Conservation (phyloP, 2,113 vertebrate genomes). For the Gila orcuttii region DNA sequence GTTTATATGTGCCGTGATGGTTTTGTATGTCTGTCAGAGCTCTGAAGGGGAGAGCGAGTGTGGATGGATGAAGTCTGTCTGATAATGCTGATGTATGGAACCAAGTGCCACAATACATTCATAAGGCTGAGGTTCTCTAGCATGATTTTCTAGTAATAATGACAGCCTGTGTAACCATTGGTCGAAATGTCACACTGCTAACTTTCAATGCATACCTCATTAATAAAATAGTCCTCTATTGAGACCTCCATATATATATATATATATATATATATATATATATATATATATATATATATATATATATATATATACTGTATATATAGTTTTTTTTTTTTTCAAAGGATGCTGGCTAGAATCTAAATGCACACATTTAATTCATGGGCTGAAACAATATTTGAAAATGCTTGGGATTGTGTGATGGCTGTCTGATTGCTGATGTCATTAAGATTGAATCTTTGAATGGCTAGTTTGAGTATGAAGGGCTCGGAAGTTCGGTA, state of each 20-base stretch:
- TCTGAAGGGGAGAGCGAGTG: background rate
- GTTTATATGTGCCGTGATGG: background rate
- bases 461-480: background rate
- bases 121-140: background rate
- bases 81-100: constrained; percentile 10
- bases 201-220: background rate
- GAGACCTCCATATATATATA: background rate
- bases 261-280: background rate
- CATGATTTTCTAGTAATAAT: background rate
- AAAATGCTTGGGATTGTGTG: background rate
- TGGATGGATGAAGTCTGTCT: background rate
- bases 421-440: constrained; percentile 29
- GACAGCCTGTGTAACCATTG: background rate
- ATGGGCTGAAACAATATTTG: background rate
- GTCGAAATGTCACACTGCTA: background rate
- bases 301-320: too few species aligned
- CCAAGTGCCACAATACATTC: background rate
- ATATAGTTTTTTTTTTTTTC: background rate
- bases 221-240: background rate
- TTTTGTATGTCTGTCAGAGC: background rate
- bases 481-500: background rate
- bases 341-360: background rate
- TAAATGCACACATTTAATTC: constrained; percentile 19
- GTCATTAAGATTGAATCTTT: constrained; percentile 35
- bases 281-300: background rate